Base-by-base conservation (phyloP, 1,140 invertebrate genomes). In the Achatina immaculata region DNA sequence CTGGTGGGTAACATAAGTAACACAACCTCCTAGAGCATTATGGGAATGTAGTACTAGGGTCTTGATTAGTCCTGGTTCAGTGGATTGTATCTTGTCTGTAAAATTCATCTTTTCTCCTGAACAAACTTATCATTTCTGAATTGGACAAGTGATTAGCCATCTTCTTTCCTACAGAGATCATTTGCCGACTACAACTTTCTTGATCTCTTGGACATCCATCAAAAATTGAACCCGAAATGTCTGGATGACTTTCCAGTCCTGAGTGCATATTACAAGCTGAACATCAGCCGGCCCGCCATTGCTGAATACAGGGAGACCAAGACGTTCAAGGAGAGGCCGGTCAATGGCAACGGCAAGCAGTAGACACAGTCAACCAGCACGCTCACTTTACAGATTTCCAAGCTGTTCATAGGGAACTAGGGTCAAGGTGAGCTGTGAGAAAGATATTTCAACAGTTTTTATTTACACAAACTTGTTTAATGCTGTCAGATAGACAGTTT, bases 161-260 rank as follows among this genome's bases (percentile, higher is more conserved):
- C n/a, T 72, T 43, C 21, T 40, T 34, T 31, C 51, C 36, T 6
- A 36, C 84, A 93, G 92, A 81, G 93, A 14, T 91, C 90, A 0
- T 92, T 90, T 84, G 90, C 91, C 7, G 93, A 93, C 81, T 93
- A 93, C 83, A 84, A 91, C 42, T 78, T 92, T n/a, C 93, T 93
- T 86, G 93, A 93, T 76, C 81, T 91, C 9, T 81, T 93, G 36
- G 92, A 93, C 85, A 88, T 91, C 40, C 89, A 91, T 45, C 76
- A 83, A n/a, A 73, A 89, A 16, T 83, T 93, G 19, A 85, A 88
- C 40, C 88, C 92, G 19, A 85, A 83, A 28, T 90, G 88, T 79
- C 83, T 93, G 38, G 90, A 91, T 51, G 76, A 84, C 1, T 91
- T 89, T 65, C 86, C 88, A 28, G 91, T 90, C 73, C 85, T 93